phyloP scores from a whole-genome alignment of 2,888 invertebrate genomes.

The Calliphora vomitoria region DNA sequence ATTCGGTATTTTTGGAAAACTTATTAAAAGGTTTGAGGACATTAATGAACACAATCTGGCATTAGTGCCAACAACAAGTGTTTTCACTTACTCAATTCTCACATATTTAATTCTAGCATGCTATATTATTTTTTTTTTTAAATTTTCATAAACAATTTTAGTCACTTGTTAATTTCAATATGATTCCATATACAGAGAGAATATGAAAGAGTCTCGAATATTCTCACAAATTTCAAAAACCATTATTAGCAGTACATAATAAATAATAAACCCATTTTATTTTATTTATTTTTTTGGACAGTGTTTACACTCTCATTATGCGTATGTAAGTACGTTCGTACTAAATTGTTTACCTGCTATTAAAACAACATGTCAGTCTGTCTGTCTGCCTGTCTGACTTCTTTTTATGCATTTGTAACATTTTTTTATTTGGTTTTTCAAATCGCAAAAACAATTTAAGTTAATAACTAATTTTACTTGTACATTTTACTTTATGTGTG shows the following conservation, averaged over 20 bases:
- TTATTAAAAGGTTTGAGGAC: too few species aligned
- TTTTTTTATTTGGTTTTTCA: conserved; percentile 24
- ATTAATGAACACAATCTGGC: too few species aligned
- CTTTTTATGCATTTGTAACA: conserved; percentile 60
- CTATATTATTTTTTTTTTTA: conserved; percentile 28
- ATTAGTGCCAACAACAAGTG: background rate
- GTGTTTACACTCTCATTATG: background rate
- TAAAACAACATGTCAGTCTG: conserved; percentile 27
- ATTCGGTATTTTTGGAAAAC: too few species aligned
- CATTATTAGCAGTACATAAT: conserved; percentile 2
- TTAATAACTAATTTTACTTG: conserved; percentile 51
- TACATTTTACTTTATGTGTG: conserved; percentile 12
- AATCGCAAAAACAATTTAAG: conserved; percentile 48
- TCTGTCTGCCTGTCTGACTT: conserved; percentile 46
- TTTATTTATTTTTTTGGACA: conserved; percentile 1
- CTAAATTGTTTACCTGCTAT: conserved; percentile 23
- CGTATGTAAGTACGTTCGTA: conserved; percentile 6
- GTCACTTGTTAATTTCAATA: background rate
- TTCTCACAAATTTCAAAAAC: background rate
- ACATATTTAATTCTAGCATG: conserved; percentile 35
- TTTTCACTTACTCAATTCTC: background rate
- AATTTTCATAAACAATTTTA: background rate
- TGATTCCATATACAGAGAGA: background rate
- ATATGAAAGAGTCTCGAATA: background rate
- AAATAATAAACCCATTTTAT: background rate